Base-by-base conservation (phyloP, 2,888 invertebrate genomes). In the Epirrhoe alternata region DNA sequence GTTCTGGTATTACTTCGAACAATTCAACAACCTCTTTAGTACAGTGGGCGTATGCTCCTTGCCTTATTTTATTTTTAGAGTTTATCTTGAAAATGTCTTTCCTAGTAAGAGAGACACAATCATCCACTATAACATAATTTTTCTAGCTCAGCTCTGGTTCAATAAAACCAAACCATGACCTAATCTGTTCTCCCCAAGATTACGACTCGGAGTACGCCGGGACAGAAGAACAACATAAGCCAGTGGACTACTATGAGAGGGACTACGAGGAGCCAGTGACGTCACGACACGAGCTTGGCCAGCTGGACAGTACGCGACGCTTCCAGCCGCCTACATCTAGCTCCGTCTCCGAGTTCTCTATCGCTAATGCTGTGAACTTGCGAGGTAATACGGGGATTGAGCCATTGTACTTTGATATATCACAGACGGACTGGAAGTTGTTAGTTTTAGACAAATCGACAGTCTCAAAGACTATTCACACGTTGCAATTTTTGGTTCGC, bases 311-410 rank as follows among this genome's bases (percentile, higher is more conserved):
- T 0, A 69, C 78, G 0, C 82, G 83, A 0, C 76, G 76, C 58
- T 85, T 83, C 64, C 86, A 88, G 52, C 84, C 77, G 0, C 83
- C 91, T 0, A 88, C 88, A 0, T 74, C 81, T 5, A 85, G 82
- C 51, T 80, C 90, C 0, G 88, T 92, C 0, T 82, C 90, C 0
- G 91, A 90, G 67, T 88, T 84, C 77, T 89, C 90, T 0, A 82
- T 91, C 45, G 87, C 90, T 60, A 90, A 91, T 88, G 86, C 84
- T 82, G 86, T 92, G 38, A 92, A 92, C 79, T 84, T 89, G 68
- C 88, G 92, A 87, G 92, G 92, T 92, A 68, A 76, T 12, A 35
- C 35, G 6, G 35, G 14, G 2, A 47, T 14, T 47, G 4, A 47
- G 45, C 4, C 0, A 1, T 47, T 12, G 14, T 47, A 16, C 4